Evolutionary conservation across 2,888 invertebrate genomes (phyloP).

Genomic region (Ligdia adustata): DNA sequence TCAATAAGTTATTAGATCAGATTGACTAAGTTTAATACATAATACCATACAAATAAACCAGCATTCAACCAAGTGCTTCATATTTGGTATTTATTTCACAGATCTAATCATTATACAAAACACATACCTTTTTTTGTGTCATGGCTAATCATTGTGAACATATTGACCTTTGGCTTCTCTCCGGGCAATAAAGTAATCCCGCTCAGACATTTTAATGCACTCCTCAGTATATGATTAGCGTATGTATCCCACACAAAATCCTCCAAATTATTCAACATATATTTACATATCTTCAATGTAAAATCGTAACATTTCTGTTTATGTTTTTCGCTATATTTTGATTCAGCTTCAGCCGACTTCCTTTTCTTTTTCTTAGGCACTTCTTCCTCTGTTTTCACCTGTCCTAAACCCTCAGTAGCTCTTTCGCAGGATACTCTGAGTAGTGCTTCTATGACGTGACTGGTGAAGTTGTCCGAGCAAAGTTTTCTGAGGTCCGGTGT

Average conservation of each 20-base stretch:
- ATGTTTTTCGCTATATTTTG: constrained; percentile 72
- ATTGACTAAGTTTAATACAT: no score
- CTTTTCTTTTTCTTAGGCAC: constrained; percentile 60
- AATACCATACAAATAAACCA: no score
- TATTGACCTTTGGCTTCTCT: constrained; percentile 71
- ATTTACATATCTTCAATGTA: constrained; percentile 88
- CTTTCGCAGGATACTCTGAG: constrained; percentile 81
- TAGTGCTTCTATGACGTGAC: constrained; percentile 90
- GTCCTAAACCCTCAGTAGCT: constrained; percentile 70
- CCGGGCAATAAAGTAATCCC: constrained; percentile 85
- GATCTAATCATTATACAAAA: no score
- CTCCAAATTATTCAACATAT: constrained; percentile 92
- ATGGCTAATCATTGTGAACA: constrained; percentile 54
- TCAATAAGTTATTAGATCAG: no score
- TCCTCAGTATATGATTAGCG: constrained; percentile 90
- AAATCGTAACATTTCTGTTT: constrained; percentile 85
- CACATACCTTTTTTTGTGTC: constrained; percentile 54
- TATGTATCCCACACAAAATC: constrained; percentile 92
- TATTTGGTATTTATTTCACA: no score
- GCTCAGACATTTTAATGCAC: constrained; percentile 87
- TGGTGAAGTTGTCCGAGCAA: constrained; percentile 90
- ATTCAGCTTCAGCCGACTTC: constrained; percentile 36
- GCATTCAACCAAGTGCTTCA: no score
- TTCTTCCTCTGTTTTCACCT: constrained; percentile 42
- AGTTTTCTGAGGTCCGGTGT: constrained; percentile 87